Conservation (phyloP, 2,888 invertebrate species). For the Andrena dorsata region DNA sequence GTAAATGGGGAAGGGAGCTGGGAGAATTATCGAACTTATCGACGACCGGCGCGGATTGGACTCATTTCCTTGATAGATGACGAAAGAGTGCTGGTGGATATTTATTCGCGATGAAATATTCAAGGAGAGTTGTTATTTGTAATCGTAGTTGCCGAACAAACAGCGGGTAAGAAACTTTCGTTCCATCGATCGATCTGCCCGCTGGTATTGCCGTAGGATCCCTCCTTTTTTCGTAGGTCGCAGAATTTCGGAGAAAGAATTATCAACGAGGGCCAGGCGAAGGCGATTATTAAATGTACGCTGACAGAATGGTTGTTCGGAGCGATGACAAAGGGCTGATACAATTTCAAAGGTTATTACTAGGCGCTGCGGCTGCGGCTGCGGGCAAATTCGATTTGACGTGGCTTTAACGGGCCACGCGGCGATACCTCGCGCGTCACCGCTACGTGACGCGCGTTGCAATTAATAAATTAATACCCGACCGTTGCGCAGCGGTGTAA, state of each 20-base stretch:
- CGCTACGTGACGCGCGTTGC: slow-evolving; percentile 32
- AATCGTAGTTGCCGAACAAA: not conserved
- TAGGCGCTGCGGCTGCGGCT: not conserved
- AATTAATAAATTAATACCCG: slow-evolving; percentile 34
- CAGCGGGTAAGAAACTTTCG: not conserved
- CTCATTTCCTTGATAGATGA: slow-evolving; percentile 15
- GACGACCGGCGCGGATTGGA: not conserved
- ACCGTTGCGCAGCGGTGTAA: slow-evolving; percentile 1
- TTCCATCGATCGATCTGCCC: not conserved
- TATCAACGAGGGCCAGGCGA: not conserved
- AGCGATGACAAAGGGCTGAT: slow-evolving; percentile 18
- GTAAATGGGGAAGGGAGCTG: slow-evolving; percentile 19
- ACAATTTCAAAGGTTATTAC: slow-evolving; percentile 36
- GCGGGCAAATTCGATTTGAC: slow-evolving; percentile 36
- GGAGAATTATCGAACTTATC: slow-evolving; percentile 50
- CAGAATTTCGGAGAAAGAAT: not conserved
- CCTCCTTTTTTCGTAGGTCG: not conserved
- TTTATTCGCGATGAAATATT: not conserved
- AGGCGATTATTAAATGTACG: slow-evolving; percentile 18
- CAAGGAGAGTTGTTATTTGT: not conserved
- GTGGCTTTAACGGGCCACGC: slow-evolving; percentile 24
- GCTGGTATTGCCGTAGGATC: not conserved
- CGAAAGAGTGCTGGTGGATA: not conserved
- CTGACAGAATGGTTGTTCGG: not conserved
- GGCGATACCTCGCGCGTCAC: slow-evolving; percentile 35